Conservation (phyloP, 2,888 invertebrate species). For the Argyresthia albistria region DNA sequence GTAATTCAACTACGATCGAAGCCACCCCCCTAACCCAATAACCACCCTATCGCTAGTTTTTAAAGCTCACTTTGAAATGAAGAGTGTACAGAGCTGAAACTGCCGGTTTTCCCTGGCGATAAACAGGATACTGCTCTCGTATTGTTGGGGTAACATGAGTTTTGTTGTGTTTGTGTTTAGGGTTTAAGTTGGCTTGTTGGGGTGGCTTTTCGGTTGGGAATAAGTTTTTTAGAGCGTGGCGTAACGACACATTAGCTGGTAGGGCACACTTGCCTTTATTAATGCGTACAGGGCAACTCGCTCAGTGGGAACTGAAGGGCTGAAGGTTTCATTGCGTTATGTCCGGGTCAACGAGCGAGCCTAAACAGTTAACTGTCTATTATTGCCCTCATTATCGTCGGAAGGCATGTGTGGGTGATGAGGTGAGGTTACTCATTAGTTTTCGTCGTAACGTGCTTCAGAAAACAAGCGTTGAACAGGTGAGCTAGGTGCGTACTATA, state of each 20-base stretch:
- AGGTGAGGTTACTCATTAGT: background rate
- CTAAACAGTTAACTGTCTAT: conserved; percentile 32
- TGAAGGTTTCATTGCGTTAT: conserved; percentile 11
- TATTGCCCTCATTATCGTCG: conserved; percentile 19
- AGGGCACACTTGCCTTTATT: conserved; percentile 63
- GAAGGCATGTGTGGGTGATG: background rate
- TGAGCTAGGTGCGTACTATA: too few relatives aligned
- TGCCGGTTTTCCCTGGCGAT: conserved; percentile 44
- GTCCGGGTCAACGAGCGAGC: conserved; percentile 32
- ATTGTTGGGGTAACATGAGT: conserved; percentile 19
- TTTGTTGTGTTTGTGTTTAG: conserved; percentile 17
- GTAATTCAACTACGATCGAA: conserved; percentile 33
- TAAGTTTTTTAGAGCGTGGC: conserved; percentile 60
- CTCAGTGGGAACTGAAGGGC: conserved; percentile 23
- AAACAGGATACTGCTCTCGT: conserved; percentile 28
- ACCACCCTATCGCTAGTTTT: conserved; percentile 15
- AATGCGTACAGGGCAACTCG: conserved; percentile 58
- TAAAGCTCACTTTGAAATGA: conserved; percentile 32
- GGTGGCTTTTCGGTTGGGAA: conserved; percentile 27
- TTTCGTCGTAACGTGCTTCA: background rate
- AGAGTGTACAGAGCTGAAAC: conserved; percentile 30
- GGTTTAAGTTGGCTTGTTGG: conserved; percentile 22
- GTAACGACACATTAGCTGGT: conserved; percentile 65
- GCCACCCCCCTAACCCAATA: conserved; percentile 15
- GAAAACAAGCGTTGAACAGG: too few relatives aligned